Evolutionary conservation across 2,113 vertebrate species (phyloP).

Genomic region (Centropus unirufus): DNA sequence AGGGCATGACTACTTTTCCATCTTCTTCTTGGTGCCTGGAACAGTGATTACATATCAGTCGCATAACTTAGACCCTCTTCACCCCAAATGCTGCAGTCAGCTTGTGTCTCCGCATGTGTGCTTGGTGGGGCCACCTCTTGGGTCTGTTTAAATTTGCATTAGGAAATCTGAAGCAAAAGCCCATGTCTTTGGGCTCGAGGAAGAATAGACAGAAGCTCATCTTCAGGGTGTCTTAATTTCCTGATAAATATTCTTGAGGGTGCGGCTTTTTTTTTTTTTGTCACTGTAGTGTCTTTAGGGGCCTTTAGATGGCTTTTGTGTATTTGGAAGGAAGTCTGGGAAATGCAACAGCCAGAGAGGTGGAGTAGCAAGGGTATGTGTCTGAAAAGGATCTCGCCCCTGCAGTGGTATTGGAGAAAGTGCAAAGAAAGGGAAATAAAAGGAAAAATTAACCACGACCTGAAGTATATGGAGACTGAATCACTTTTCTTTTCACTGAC

Average conservation of each 20-base stretch:
- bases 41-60: not conserved
- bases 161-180: not conserved
- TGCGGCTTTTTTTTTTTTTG: not conserved
- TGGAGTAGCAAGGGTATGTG: not conserved
- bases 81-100: not conserved
- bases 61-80: not conserved
- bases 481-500: constrained; percentile 4
- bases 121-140: not conserved
- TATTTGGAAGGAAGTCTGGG: not conserved
- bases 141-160: not conserved
- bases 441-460: not conserved
- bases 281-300: not conserved
- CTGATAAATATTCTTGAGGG: not conserved
- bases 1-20: constrained; percentile 1
- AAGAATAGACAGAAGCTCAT: not conserved
- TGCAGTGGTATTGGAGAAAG: not conserved
- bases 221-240: not conserved
- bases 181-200: not conserved
- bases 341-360: not conserved
- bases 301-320: not conserved
- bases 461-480: constrained; percentile 18
- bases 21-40: constrained; percentile 5
- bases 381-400: constrained; percentile 11
- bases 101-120: not conserved
- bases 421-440: not conserved